These are phyloP conservation scores for Bicyclus anynana DNA, from an alignment of 1,140 invertebrate genomes.

Conservation along the genomic window DNA sequence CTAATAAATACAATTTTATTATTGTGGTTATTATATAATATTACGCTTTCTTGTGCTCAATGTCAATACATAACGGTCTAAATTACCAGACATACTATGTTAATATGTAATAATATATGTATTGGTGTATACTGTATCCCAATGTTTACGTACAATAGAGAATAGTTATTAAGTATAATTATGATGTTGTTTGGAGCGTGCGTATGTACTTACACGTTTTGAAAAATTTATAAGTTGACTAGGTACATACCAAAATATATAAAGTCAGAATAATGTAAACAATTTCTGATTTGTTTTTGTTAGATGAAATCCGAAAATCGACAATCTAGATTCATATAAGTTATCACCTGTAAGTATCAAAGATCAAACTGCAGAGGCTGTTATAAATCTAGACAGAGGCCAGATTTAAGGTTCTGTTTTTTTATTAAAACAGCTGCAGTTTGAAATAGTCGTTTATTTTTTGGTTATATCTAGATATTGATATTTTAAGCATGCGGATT, in stretches of 20 bases:
- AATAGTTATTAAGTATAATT: neutral
- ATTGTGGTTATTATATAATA: conserved; percentile 46
- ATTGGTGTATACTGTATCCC: neutral
- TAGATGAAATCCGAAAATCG: too few relatives aligned
- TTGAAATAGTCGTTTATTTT: too few relatives aligned
- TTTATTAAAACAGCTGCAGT: too few relatives aligned
- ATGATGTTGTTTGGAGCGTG: neutral
- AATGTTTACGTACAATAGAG: neutral
- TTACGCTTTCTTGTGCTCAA: conserved; percentile 74
- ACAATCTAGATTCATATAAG: too few relatives aligned
- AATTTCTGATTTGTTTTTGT: too few relatives aligned
- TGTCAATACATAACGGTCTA: conserved; percentile 70
- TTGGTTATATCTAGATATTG: too few relatives aligned
- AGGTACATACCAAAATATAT: too few relatives aligned
- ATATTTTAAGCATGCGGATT: neutral
- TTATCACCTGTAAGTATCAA: too few relatives aligned
- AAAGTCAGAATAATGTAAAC: too few relatives aligned
- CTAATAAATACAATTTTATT: conserved; percentile 35
- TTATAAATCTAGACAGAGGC: too few relatives aligned
- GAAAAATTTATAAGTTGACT: neutral
- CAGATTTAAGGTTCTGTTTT: too few relatives aligned
- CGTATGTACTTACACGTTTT: neutral
- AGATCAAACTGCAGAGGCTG: too few relatives aligned
- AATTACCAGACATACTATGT: conserved; percentile 19
- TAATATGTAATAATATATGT: neutral